Conservation (phyloP, 2,113 vertebrate species). For the Pygoscelis adeliae region DNA sequence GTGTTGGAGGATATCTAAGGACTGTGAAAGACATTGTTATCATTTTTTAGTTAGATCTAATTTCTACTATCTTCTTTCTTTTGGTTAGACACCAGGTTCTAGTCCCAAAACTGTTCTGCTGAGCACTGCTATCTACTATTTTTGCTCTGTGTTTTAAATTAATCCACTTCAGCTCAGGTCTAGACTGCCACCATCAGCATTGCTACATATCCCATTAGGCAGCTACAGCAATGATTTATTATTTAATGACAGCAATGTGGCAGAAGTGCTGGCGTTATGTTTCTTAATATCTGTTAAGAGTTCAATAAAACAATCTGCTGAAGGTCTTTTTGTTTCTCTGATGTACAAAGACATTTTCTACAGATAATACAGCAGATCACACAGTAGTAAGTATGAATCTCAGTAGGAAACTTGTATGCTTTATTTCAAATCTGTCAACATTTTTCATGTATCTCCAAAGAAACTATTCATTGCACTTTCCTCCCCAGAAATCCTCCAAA, state of each 20-base stretch:
- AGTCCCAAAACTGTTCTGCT: neutral
- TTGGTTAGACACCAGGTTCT: neutral
- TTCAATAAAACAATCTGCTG: slow-evolving; percentile 41
- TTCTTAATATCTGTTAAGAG: slow-evolving; percentile 31
- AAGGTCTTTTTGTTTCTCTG: slow-evolving; percentile 38
- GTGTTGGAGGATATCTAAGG: neutral
- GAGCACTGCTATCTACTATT: neutral
- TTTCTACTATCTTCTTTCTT: neutral
- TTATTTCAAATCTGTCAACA: slow-evolving; percentile 14
- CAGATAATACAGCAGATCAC: neutral
- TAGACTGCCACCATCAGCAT: slow-evolving; percentile 57
- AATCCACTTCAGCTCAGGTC: neutral
- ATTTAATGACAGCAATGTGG: slow-evolving; percentile 12
- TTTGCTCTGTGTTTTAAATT: neutral
- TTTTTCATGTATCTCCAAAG: neutral
- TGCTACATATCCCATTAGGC: slow-evolving; percentile 16
- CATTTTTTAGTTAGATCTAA: neutral
- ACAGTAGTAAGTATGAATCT: neutral
- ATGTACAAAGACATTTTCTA: neutral
- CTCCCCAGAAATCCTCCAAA: neutral
- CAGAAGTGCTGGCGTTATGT: slow-evolving; percentile 2
- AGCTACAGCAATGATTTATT: slow-evolving; percentile 36
- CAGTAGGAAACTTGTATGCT: neutral
- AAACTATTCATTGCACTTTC: neutral
- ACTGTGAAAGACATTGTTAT: neutral